These are phyloP conservation scores for Alectura lathami DNA, from an alignment of 2,113 vertebrate genomes.

Conservation along the genomic window DNA sequence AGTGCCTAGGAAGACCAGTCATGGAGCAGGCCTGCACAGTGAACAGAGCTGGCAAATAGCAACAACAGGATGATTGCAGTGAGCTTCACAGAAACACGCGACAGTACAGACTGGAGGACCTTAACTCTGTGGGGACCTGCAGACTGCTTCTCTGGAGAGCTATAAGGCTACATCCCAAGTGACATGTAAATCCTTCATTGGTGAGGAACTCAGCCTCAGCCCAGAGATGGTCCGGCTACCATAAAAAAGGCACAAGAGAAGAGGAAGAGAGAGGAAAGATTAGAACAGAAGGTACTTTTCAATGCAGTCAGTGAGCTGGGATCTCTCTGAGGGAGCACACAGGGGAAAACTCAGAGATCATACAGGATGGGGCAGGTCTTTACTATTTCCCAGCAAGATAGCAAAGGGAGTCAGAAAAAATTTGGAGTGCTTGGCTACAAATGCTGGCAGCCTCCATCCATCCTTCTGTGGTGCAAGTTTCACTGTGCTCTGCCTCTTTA, in stretches of 20 bases:
- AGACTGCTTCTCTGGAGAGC: not conserved
- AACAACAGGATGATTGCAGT: not conserved
- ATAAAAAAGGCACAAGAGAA: not conserved
- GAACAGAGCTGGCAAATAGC: not conserved
- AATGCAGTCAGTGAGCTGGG: not conserved
- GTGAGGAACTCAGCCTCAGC: not conserved
- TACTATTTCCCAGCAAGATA: not conserved
- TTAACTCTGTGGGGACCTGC: not conserved
- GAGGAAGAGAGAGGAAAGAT: not conserved
- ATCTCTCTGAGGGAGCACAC: accelerated
- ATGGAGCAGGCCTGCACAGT: accelerated
- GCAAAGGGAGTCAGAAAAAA: not conserved
- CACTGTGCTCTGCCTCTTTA: not conserved
- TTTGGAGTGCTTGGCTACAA: not conserved
- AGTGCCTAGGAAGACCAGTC: not conserved
- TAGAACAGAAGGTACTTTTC: not conserved
- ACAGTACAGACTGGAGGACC: not conserved
- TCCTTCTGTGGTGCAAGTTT: not conserved
- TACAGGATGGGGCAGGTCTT: not conserved
- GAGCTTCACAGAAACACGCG: not conserved
- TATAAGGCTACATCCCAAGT: not conserved
- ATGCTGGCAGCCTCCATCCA: not conserved
- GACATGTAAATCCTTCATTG: not conserved
- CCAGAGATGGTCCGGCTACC: accelerated
- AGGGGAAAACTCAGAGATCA: not conserved